Base-by-base conservation (phyloP, 2,113 vertebrate species). In the Lampris incognitus region DNA sequence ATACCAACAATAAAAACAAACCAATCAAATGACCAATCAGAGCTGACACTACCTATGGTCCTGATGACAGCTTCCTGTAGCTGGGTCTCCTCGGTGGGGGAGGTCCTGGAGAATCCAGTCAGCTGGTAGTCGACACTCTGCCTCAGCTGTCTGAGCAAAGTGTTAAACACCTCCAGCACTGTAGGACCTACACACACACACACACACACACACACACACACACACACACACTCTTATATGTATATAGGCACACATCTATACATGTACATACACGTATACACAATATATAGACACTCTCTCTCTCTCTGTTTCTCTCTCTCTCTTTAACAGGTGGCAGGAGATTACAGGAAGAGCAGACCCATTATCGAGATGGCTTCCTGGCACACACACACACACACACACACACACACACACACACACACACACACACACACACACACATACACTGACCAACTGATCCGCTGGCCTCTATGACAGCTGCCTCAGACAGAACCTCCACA, bases 101-200 rank as follows among this genome's bases (percentile, higher is more conserved):
- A 95, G 90, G 92, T 91, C 66, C 84, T 87, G 4, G 72, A 95
- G 91, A 92, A 95, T 66, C 96, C 96, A 0, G 95, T 97, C 49
- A 97, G 90, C 6, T 96, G 94, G 3, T 96, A 97, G 90, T 98
- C 96, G 0, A 98, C 96, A 57, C 96, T 97, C 90, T 97, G 95
- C 24, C 96, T 71, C 40, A 98, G 95, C 89, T 97, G 97, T 37
- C 95, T 82, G 76, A 98, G 94, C 2, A 97, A 82, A 0, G 96
- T 97, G 90, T 97, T 98, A 56, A 97, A 98, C 58, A 97, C 95
- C 66, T 98, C 97, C 85, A 98, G 92, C 38, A 98, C 97, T 0
- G 97, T 96, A 46, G 97, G 97, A 0, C 97, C 97, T 96, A 1
- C 9, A 57, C 44, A 3, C 42, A 69, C 55, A 54, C 6, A 44